Conservation (phyloP, 1,140 invertebrate species). For the Drosophila bocki region DNA sequence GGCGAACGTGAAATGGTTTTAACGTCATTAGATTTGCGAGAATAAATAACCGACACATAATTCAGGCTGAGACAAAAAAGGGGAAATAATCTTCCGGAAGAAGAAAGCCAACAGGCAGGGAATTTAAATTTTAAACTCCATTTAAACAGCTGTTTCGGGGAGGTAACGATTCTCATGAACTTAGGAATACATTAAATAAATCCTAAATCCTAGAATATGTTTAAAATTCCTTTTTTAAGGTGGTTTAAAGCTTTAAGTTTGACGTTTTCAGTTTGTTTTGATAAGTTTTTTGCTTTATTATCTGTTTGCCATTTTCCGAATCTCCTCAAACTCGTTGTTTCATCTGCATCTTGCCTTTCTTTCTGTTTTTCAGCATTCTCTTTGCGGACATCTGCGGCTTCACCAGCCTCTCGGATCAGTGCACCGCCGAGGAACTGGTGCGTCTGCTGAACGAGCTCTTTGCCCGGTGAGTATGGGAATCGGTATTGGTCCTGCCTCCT, state of each 20-base stretch:
- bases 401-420: slow-evolving; percentile 96
- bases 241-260: neutral
- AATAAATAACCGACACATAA: slow-evolving; percentile 43
- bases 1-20: slow-evolving; percentile 49
- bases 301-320: neutral
- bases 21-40: slow-evolving; percentile 46
- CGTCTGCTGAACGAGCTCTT: slow-evolving; percentile 97
- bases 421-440: slow-evolving; percentile 97
- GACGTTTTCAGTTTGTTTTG: slow-evolving; percentile 21
- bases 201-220: neutral
- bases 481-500: neutral
- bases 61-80: slow-evolving; percentile 19
- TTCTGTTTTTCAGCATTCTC: slow-evolving; percentile 92
- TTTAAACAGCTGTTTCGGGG: slow-evolving; percentile 1
- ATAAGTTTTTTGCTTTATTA: slow-evolving; percentile 20
- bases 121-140: slow-evolving; percentile 45
- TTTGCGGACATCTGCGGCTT: slow-evolving; percentile 99
- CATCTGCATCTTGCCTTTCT: slow-evolving; percentile 4
- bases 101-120: neutral
- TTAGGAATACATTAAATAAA: neutral
- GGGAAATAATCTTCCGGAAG: slow-evolving; percentile 5
- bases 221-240: neutral
- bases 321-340: neutral
- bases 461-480: slow-evolving; percentile 89
- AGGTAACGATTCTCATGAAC: too few relatives aligned